These are phyloP conservation scores for Argynnis bischoffii DNA, from an alignment of 2,888 invertebrate genomes.

Conservation along the genomic window DNA sequence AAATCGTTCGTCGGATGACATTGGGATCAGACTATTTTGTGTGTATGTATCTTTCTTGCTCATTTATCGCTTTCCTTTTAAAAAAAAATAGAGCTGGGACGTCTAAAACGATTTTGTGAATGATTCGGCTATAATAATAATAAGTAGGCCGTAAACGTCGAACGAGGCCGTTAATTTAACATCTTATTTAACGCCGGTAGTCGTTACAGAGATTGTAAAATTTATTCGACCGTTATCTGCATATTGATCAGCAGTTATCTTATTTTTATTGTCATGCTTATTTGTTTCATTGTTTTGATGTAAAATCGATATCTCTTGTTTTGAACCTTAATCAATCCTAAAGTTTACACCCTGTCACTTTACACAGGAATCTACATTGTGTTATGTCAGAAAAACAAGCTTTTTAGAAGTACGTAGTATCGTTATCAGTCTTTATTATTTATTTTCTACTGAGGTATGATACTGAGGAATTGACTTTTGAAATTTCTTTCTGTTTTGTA, in stretches of 20 bases:
- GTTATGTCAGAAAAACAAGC: no score
- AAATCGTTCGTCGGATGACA: background rate
- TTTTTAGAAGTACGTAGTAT: no score
- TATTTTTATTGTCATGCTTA: background rate
- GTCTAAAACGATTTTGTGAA: slow-evolving; percentile 1
- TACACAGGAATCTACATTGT: no score
- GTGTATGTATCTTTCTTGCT: no score
- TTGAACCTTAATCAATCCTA: no score
- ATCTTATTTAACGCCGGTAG: slow-evolving; percentile 53
- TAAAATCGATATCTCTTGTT: no score
- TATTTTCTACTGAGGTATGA: no score
- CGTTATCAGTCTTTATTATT: no score
- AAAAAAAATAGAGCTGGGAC: background rate
- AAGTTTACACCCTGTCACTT: no score
- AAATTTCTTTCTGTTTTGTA: no score
- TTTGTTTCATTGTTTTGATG: no score
- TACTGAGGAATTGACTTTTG: no score
- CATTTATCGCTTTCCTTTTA: background rate
- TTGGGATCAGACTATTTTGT: background rate
- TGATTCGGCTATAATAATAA: slow-evolving; percentile 40
- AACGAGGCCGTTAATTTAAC: slow-evolving; percentile 56
- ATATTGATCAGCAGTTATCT: slow-evolving; percentile 39
- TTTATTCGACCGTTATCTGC: slow-evolving; percentile 51
- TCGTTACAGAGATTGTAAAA: slow-evolving; percentile 49
- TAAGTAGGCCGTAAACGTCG: slow-evolving; percentile 52